These are phyloP conservation scores for Spheniscus mendiculus DNA, from an alignment of 2,113 vertebrate species.

Conservation along the genomic window DNA sequence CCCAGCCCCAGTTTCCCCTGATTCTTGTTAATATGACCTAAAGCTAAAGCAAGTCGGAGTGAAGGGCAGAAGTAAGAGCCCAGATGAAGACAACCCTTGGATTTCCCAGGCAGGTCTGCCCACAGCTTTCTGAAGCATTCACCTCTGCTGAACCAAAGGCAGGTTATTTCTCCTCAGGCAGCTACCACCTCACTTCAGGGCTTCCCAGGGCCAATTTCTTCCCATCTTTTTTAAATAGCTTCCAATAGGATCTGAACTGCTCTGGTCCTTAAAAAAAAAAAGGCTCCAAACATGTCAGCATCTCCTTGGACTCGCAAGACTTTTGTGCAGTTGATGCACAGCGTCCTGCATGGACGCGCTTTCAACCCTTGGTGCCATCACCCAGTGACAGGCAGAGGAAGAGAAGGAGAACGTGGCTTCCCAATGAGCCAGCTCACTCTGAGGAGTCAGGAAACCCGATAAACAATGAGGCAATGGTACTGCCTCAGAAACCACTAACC, in stretches of 20 bases:
- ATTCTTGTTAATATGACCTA: background rate
- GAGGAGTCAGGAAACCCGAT: background rate
- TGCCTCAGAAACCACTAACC: background rate
- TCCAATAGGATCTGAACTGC: background rate
- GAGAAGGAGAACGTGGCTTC: background rate
- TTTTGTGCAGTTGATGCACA: background rate
- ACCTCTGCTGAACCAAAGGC: background rate
- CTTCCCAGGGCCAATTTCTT: background rate
- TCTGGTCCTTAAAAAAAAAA: background rate
- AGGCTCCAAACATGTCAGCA: background rate
- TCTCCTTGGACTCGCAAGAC: background rate
- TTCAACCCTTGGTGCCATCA: fast-evolving
- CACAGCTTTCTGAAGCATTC: background rate
- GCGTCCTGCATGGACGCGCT: background rate
- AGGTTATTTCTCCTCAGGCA: background rate
- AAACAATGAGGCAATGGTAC: background rate
- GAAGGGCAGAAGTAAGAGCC: background rate
- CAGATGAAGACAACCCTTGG: background rate
- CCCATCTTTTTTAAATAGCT: background rate
- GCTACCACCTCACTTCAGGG: background rate
- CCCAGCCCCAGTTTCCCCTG: fast-evolving
- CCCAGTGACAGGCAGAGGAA: background rate
- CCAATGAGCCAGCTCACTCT: background rate
- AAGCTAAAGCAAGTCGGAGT: background rate
- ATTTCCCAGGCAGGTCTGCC: background rate